Percentiles rank a stretch among this genome's conserved stretches.
Evolutionary conservation across 2,113 vertebrate species (phyloP).

Genomic region (Gyps fulvus): DNA sequence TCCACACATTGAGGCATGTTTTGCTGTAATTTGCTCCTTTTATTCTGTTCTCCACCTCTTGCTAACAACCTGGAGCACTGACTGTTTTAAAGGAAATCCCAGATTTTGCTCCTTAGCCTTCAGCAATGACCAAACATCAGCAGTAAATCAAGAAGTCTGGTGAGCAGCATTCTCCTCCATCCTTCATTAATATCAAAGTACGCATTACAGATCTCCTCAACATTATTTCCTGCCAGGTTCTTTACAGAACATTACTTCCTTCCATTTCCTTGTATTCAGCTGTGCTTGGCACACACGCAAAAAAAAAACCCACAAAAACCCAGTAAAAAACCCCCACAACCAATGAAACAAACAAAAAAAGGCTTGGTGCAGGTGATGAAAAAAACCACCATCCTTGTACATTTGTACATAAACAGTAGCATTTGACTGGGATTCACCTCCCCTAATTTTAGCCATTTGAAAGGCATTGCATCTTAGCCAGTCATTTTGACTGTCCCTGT

Average conservation of each 20-base stretch:
- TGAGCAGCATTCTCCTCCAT: not conserved
- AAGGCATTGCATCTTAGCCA: not conserved
- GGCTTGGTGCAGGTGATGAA: not conserved
- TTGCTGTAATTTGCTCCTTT: not conserved
- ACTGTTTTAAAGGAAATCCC: not conserved
- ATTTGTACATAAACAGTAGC: not conserved
- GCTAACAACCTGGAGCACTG: not conserved
- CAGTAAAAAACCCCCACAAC: not conserved
- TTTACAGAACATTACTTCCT: not conserved
- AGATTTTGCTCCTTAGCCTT: not conserved
- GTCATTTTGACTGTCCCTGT: not conserved
- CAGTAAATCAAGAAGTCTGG: not conserved
- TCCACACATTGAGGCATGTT: not conserved
- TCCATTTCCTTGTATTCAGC: not conserved
- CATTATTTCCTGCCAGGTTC: not conserved
- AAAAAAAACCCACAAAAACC: not conserved
- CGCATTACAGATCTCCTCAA: not conserved
- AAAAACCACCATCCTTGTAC: not conserved
- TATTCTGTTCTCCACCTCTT: not conserved
- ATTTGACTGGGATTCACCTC: not conserved
- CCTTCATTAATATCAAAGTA: not conserved
- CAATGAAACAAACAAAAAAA: not conserved
- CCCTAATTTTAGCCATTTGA: not conserved
- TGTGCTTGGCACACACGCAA: not conserved
- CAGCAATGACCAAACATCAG: not conserved